Conservation (phyloP, 1,140 invertebrate genomes). For the Vanessa atalanta region DNA sequence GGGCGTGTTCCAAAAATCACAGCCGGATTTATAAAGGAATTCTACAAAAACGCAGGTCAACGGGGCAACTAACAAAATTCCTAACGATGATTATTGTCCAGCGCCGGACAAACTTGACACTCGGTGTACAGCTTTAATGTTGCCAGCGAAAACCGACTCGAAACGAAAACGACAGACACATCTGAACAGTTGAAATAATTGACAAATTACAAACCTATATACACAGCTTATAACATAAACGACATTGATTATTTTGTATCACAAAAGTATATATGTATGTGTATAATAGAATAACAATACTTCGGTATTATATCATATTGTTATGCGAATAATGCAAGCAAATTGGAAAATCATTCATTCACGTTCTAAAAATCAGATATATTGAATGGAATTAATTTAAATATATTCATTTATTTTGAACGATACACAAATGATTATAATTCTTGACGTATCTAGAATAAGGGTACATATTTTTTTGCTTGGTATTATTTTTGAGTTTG, state of each 20-base stretch:
- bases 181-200: neutral
- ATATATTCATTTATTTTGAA: too few species aligned
- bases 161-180: neutral
- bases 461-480: too few species aligned
- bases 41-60: conserved; percentile 45
- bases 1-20: conserved; percentile 34
- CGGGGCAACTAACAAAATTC: conserved; percentile 36
- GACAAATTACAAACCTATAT: neutral
- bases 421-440: too few species aligned
- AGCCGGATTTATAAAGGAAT: conserved; percentile 44
- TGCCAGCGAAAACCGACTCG: conserved; percentile 9
- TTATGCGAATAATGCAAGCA: too few species aligned
- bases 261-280: too few species aligned
- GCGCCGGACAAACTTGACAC: conserved; percentile 41
- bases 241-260: neutral
- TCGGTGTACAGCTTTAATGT: neutral
- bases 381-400: too few species aligned
- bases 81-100: conserved; percentile 60
- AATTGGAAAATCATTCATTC: too few species aligned
- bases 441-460: too few species aligned
- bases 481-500: too few species aligned
- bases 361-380: too few species aligned
- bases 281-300: too few species aligned
- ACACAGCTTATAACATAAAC: neutral
- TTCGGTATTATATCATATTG: neutral